These are phyloP conservation scores for Aspidiotus rigidus DNA, from an alignment of 2,888 invertebrate species.

Conservation along the genomic window DNA sequence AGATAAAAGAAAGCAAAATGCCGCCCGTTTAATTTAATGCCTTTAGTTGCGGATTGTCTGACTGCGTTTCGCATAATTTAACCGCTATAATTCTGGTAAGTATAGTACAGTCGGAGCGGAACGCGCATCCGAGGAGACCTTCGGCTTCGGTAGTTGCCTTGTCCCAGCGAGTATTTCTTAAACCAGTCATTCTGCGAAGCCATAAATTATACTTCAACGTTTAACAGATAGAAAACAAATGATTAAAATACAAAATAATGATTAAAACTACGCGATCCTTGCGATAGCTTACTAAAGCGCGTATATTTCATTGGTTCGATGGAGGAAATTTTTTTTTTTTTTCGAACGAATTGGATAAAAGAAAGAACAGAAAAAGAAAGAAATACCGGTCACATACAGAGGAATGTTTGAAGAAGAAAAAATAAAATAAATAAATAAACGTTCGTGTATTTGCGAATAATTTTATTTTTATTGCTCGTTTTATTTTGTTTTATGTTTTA, in stretches of 20 bases:
- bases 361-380: not conserved
- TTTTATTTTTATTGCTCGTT: no score
- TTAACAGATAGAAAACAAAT: slow-evolving; percentile 33
- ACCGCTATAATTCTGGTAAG: slow-evolving; percentile 32
- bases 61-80: slow-evolving; percentile 31
- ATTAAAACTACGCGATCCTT: slow-evolving; percentile 30
- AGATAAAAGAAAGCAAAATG: slow-evolving; percentile 33
- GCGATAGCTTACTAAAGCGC: slow-evolving; percentile 27
- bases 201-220: slow-evolving; percentile 32
- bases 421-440: no score
- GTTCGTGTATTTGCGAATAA: no score
- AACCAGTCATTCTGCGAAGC: slow-evolving; percentile 32
- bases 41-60: slow-evolving; percentile 32
- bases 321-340: not conserved
- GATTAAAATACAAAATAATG: slow-evolving; percentile 33
- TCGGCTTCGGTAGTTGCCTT: slow-evolving; percentile 33
- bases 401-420: no score
- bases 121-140: slow-evolving; percentile 20
- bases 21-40: slow-evolving; percentile 33
- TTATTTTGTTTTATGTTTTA: no score
- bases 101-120: slow-evolving; percentile 16
- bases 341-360: not conserved
- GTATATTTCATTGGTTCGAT: slow-evolving; percentile 4
- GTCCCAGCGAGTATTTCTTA: slow-evolving; percentile 31
- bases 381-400: no score